Evolutionary conservation across 1,140 invertebrate genomes (phyloP), one percentile per base, ranked within the genome.

Genomic region (Papilio helenus): DNA sequence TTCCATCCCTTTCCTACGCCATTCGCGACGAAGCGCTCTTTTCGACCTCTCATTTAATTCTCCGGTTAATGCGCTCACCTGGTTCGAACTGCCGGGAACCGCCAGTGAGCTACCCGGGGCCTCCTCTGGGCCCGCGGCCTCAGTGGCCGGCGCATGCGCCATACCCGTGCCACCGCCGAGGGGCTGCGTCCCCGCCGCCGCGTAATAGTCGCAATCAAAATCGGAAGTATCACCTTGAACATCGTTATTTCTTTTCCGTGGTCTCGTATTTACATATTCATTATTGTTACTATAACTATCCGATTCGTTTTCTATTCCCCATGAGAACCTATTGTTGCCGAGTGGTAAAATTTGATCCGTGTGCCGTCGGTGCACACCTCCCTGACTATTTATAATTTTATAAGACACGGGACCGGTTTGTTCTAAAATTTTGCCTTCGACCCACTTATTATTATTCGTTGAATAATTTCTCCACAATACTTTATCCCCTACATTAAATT

Each of bases 331-430:
- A 29, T 23, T 79, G 5, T 55, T 39, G 10, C 65, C 49, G 18
- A 51, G 46, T 4, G 78, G 78, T 51, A 72, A n/a, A 2, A 79
- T 79, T 26, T 79, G 78, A 16, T 79, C 78, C n/a, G 42, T 39
- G 44, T 79, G 78, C 42, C 78, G 68, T 7, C 78, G 65, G 26
- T 29, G 51, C 3, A 55, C 61, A 14, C 4, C 72, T 4, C 46
- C 58, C 20, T 79, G 9, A n/a, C 20, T 65, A 23, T 51, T 8
- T 20, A 14, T 68, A 34, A 79, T 20, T 71, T 79, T 79, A 39
- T 79, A 79, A 2, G 77, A 79, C 16, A 79, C 77, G 12, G 77
- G 77, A 20, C 77, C 77, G 1, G 77, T 79, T 23, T 29, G 9
- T 51, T 68, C 39, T 8, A 46, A 9, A 18, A 79, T 55, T 10